Evolutionary conservation across 23 tunicate genomes (phyloP), one percentile per base, ranked within the genome.

Genomic region (Styela clava): DNA sequence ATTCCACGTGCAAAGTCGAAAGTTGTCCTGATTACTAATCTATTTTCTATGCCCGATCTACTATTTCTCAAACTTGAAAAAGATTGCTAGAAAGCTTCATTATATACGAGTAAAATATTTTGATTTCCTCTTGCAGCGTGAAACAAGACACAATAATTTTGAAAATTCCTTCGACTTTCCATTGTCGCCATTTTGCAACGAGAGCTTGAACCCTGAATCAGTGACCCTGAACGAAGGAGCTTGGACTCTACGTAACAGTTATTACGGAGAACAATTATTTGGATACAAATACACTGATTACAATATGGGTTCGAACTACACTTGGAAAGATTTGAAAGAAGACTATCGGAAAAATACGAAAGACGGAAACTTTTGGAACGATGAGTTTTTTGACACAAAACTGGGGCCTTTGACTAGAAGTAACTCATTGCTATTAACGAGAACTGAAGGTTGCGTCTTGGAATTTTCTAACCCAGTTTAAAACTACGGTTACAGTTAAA

Each of bases 281-380:
- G 89, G 89, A 30, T 85, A 85, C 79, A 85, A 85, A 34, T 85
- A 79, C 73, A 69, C 79, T 36, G 79, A 33, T 69, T 79, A 78
- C n/a, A 31, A 85, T 34, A 21, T 85, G 33, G 84, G 83, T 31
- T 63, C 77, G 5, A 27, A 65, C 3, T 52, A 61, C 18, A 34
- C 72, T 23, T 79, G 84, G 84, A 27, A 69, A 35, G 62, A 28
- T 7, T 52, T 85, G 22, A 35, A 28, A 69, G 79, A 69, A 22
- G n/a, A 72, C 51, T 30, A 72, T 31, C 35, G 78, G 16, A 72
- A 72, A 31, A 72, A 31, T 72, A 32, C 26, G 26, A 72, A 72
- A 72, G 26, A 28, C 37, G 22, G 35, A 30, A 72, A 72, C 16
- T 33, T 24, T 28, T 72, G 78, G 78, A 72, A 72, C 28, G 78